Evolutionary conservation across 2,888 invertebrate species (phyloP).

Genomic region (Eudasyphora cyanicolor): DNA sequence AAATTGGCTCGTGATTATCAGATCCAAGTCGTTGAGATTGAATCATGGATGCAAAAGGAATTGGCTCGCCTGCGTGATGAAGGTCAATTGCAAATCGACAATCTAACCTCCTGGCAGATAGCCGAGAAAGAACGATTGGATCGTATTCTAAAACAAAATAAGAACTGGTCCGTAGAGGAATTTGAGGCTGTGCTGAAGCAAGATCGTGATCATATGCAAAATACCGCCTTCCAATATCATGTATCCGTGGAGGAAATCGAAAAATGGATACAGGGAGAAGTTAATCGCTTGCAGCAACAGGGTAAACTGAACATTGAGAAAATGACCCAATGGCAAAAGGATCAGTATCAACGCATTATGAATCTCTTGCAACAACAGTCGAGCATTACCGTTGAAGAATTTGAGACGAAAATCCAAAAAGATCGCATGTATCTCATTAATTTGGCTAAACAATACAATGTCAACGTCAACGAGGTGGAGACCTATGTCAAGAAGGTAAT

Average conservation of each 20-base stretch:
- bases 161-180: slow-evolving; percentile 75
- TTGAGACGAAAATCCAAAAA: slow-evolving; percentile 74
- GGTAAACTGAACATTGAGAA: slow-evolving; percentile 75
- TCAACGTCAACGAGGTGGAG: slow-evolving; percentile 76
- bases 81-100: slow-evolving; percentile 76
- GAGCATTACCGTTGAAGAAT: slow-evolving; percentile 75
- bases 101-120: slow-evolving; percentile 76
- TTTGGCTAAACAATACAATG: slow-evolving; percentile 75
- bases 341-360: slow-evolving; percentile 75
- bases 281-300: slow-evolving; percentile 73
- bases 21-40: slow-evolving; percentile 77
- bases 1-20: slow-evolving; percentile 76
- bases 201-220: slow-evolving; percentile 76
- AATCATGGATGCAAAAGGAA: slow-evolving; percentile 77
- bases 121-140: slow-evolving; percentile 75
- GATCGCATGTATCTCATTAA: slow-evolving; percentile 73
- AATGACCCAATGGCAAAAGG: slow-evolving; percentile 75
- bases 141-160: slow-evolving; percentile 72
- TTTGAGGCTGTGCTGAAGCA: slow-evolving; percentile 72
- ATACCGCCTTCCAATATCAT: slow-evolving; percentile 77
- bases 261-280: slow-evolving; percentile 77
- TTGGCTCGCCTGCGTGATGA: slow-evolving; percentile 76
- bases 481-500: slow-evolving; percentile 75
- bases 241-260: slow-evolving; percentile 78
- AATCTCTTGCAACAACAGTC: slow-evolving; percentile 74